Evolutionary conservation across 1,140 invertebrate species (phyloP), one percentile per base, ranked within the genome.

Genomic region (Drosophila santomea): DNA sequence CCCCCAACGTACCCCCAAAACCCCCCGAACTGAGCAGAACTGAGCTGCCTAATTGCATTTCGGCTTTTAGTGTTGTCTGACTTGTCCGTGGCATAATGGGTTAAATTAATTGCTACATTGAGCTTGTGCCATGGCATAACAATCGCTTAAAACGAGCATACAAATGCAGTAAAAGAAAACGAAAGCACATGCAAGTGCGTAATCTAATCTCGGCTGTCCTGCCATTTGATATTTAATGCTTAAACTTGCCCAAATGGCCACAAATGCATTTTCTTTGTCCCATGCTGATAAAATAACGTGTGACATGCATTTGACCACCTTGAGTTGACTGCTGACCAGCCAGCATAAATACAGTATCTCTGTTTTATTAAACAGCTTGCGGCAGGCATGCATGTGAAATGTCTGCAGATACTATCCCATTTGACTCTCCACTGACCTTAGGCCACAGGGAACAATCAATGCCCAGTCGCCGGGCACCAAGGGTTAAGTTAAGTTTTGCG

Each of bases 21-120:
- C 28, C 3, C 48, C 36, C 25, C 4, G 23, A 25, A 25, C 2
- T 20, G 20, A 20, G 23, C 2, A 35, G 56, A 15, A 43, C 25
- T 28, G 64, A 69, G 68, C 62, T 43, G 62, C 44, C 64, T 83
- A 88, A 88, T 80, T 80, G 79, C 72, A 66, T 80, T 83, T 79
- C 36, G 78, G 61, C 73, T 71, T 54, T 44, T 68, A 68, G 45
- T 41, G 64, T 77, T 75, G 66, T 61, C 68, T 44, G 58, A 57
- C 25, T 60, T 62, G 77, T 61, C 43, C 68, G 47, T 72, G 50
- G 39, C 54, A 45, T 69, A 88, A 80, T 83, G 59, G 80, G 63
- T 83, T 88, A 69, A 89, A 83, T 88, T 83, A 83, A 88, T 89
- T 74, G 62, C 57, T 56, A 35, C 74, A 50, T 38, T 63, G 52